phyloP scores from a whole-genome alignment of 2,888 invertebrate genomes.

The Glyphotaelius pellucidus region DNA sequence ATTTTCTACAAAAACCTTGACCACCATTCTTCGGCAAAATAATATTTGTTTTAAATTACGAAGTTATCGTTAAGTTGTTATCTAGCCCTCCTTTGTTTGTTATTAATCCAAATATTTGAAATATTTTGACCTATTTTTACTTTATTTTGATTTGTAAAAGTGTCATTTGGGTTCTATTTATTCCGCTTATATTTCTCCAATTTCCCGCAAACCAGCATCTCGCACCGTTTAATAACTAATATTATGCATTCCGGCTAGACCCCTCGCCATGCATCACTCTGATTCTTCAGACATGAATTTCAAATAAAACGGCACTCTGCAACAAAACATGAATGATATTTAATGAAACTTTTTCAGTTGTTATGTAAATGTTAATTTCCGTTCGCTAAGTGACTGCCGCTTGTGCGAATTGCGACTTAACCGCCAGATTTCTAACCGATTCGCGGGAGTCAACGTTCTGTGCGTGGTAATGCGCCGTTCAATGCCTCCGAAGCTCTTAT shows the following conservation, averaged over 20 bases:
- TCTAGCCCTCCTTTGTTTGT: background rate
- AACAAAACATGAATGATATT: background rate
- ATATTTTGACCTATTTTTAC: background rate
- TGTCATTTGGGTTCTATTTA: too few relatives aligned
- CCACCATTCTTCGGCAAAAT: background rate
- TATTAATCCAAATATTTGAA: background rate
- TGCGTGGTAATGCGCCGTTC: conserved; percentile 50
- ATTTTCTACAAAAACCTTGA: too few relatives aligned
- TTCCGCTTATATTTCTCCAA: too few relatives aligned
- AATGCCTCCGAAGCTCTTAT: conserved; percentile 46
- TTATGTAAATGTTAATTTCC: conserved; percentile 2
- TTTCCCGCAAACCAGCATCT: too few relatives aligned
- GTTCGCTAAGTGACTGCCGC: conserved; percentile 7
- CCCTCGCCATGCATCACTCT: background rate
- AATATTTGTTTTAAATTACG: background rate
- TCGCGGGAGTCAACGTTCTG: conserved; percentile 48
- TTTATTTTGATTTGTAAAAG: background rate
- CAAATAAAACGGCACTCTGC: conserved; percentile 1
- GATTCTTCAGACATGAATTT: background rate
- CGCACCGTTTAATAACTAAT: too few relatives aligned
- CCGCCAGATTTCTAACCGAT: conserved; percentile 42
- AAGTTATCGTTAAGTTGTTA: too few relatives aligned
- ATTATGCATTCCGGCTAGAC: background rate
- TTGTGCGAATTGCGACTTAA: conserved; percentile 3
- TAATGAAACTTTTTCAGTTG: background rate